These are phyloP conservation scores for Solea solea DNA, from an alignment of 2,113 vertebrate species.

Conservation along the genomic window DNA sequence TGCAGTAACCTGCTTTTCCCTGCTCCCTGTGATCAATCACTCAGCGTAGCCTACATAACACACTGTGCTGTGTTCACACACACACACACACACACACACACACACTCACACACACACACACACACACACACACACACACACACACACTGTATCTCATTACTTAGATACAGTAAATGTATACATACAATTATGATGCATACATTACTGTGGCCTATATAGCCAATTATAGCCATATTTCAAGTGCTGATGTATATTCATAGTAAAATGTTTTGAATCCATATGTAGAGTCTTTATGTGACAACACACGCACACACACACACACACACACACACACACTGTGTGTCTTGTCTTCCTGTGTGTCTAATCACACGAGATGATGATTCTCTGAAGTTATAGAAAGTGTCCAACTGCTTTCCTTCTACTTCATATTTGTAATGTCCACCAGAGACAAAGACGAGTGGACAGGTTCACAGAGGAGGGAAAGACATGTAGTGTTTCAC, in stretches of 20 bases:
- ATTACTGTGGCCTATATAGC: conserved; percentile 28
- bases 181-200: conserved; percentile 28
- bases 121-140: conserved; percentile 12
- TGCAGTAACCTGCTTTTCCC: conserved; percentile 81
- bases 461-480: too few relatives aligned
- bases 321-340: neutral
- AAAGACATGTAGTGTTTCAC: too few relatives aligned
- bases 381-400: too few relatives aligned
- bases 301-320: neutral
- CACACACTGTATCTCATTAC: conserved; percentile 19
- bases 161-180: conserved; percentile 19
- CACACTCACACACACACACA: conserved; percentile 16
- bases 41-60: conserved; percentile 65
- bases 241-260: conserved; percentile 39
- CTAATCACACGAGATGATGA: too few relatives aligned
- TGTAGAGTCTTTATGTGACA: neutral
- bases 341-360: conserved; percentile 14
- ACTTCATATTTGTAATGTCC: too few relatives aligned
- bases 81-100: conserved; percentile 11
- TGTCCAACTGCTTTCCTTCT: too few relatives aligned
- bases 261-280: too few relatives aligned
- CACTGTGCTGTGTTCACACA: conserved; percentile 39
- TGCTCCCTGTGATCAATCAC: conserved; percentile 77
- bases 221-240: conserved; percentile 41
- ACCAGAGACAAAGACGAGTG: too few relatives aligned